Evolutionary conservation across 1,140 invertebrate genomes (phyloP), one percentile per base, ranked within the genome.

Genomic region (Cecropterus lyciades): DNA sequence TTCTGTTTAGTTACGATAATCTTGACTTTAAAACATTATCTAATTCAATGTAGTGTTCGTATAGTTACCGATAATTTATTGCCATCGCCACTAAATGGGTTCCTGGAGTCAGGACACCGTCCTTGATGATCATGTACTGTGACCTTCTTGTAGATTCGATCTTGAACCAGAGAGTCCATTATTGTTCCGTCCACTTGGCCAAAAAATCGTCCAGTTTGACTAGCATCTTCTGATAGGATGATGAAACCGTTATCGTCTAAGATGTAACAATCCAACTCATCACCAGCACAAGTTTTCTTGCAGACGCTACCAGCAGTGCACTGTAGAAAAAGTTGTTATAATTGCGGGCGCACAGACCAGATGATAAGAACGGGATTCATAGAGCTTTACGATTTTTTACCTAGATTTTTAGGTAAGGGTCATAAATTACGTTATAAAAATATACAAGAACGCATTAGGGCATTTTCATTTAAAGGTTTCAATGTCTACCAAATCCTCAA

Each of bases 151-250:
- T 98, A 99, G 69, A 98, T 98, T 63, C 95, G 94, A 78, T 98
- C 96, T 80, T 98, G 96, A 0, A 98, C 97, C 20, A 99, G 87
- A 0, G 97, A 97, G 84, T 98, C 97, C 96, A 98, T 98, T 48
- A 99, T 97, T 0, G 97, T 98, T n/a, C 97, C 97, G 83, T 99
- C 97, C 46, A 98, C 96, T 84, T 98, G 97, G 0, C 98, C 98
- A 79, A 98, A 98, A 89, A 98, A 99, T 73, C 95, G 93, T 9
- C 97, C 97, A 3, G 97, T 97, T 79, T 98, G 96, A 52, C 96
- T 94, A 27, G 94, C 93, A 67, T 96, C 95, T 85, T 98, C 97
- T 3, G 97, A 98, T 17, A 98, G 95, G 27, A 98, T 96, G n/a
- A 98, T 96, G 85, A 98, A 99, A 8, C 98, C 98, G 85, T 97